Evolutionary conservation across 2,113 vertebrate species (phyloP).

Genomic region (Dolichotis patagonum): DNA sequence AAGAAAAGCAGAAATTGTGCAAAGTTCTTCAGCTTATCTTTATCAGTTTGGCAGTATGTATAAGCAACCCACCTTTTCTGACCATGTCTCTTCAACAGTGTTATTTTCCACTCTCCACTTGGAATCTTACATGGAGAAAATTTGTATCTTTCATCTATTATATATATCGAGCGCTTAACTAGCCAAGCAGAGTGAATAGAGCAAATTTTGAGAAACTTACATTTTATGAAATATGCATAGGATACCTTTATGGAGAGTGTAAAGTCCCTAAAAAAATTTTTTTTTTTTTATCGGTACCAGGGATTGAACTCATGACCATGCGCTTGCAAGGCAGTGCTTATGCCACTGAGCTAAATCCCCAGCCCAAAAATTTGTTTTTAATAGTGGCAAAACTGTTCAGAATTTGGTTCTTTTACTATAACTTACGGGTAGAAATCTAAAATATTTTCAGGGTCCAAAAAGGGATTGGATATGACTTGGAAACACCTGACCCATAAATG

Average conservation of each 20-base stretch:
- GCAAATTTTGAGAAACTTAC: neutral
- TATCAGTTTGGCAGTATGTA: neutral
- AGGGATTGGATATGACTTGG: neutral
- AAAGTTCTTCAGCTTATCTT: slow-evolving; percentile 3
- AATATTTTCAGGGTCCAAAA: neutral
- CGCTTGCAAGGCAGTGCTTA: too few species aligned
- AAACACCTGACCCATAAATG: neutral
- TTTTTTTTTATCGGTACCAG: too few species aligned
- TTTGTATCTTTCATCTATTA: slow-evolving; percentile 1
- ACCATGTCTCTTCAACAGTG: neutral
- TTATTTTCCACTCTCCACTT: neutral
- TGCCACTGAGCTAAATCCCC: too few species aligned
- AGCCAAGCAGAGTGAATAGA: neutral
- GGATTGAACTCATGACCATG: too few species aligned
- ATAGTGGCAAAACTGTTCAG: neutral
- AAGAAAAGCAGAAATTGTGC: neutral
- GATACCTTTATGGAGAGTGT: neutral
- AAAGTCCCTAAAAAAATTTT: neutral
- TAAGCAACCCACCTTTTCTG: neutral
- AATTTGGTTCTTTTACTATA: slow-evolving; percentile 3
- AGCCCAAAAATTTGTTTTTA: slow-evolving; percentile 38
- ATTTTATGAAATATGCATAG: slow-evolving; percentile 14
- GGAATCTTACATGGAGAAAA: neutral
- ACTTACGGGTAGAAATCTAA: neutral
- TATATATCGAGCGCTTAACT: neutral